A percentile compares a stretch with the other conserved stretches of the same genome.
These are phyloP conservation scores for Squalus acanthias DNA, from an alignment of 2,797 vertebrate genomes.

Conservation along the genomic window DNA sequence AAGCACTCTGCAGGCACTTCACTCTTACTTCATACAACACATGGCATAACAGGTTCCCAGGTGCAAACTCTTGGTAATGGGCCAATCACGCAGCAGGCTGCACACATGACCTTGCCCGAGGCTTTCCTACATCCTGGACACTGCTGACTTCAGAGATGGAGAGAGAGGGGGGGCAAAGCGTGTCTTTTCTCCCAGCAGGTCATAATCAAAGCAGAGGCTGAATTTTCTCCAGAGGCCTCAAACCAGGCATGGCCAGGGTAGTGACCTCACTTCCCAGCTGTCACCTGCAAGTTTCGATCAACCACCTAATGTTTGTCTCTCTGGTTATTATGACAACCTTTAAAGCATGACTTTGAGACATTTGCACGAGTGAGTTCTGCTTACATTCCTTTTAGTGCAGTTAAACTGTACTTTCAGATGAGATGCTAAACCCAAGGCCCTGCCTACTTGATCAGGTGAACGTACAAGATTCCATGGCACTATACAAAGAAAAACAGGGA, in stretches of 20 bases:
- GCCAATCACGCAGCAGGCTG: background rate
- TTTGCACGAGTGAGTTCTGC: background rate
- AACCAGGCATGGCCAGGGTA: background rate
- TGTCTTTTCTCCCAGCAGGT: slow-evolving; percentile 3
- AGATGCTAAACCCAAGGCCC: background rate
- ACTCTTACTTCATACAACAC: background rate
- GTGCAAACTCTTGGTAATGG: slow-evolving; percentile 16
- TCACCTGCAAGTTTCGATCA: background rate
- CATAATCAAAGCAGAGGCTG: background rate
- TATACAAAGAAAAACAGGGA: too few relatives aligned
- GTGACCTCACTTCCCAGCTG: background rate
- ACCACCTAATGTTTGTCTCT: background rate
- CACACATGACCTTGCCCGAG: slow-evolving; percentile 12
- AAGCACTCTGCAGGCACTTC: background rate
- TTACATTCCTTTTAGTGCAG: background rate
- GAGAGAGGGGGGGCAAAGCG: background rate
- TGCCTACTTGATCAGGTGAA: background rate
- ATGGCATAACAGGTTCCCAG: slow-evolving; percentile 10
- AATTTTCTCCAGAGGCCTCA: background rate
- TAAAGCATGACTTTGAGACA: background rate
- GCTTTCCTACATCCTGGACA: background rate
- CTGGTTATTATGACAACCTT: background rate
- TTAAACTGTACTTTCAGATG: background rate
- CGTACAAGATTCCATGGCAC: too few relatives aligned
- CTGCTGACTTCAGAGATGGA: background rate